Conservation (phyloP, 1,140 invertebrate species). For the Macrocentrus cingulum region DNA sequence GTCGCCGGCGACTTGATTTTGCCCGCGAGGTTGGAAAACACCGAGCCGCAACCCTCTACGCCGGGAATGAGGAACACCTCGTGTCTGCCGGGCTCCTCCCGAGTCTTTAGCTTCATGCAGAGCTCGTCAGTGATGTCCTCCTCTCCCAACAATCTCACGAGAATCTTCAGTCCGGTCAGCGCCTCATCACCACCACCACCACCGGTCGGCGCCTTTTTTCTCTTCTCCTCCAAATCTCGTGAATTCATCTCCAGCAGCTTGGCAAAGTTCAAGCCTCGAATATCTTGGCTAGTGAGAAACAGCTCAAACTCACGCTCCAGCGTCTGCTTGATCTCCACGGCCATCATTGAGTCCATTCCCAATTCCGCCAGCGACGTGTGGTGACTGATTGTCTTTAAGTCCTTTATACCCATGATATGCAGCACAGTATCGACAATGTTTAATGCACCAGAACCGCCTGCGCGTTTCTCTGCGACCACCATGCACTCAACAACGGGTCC, state of each 20-base stretch:
- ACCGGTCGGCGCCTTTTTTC: conserved; percentile 2
- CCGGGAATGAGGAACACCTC: conserved; percentile 69
- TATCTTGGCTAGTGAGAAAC: conserved; percentile 70
- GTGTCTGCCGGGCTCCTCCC: conserved; percentile 35
- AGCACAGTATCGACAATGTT: conserved; percentile 56
- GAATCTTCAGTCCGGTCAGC: conserved; percentile 43
- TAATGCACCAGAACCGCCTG: conserved; percentile 35
- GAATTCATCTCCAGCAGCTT: conserved; percentile 59
- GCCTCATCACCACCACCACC: conserved; percentile 10
- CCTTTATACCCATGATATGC: conserved; percentile 57
- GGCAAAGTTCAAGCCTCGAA: conserved; percentile 63
- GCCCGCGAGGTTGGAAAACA: conserved; percentile 58
- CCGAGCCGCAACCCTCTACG: conserved; percentile 63
- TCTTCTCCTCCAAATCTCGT: conserved; percentile 36
- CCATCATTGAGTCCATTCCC: conserved; percentile 83
- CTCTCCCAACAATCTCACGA: conserved; percentile 42
- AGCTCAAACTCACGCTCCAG: conserved; percentile 75
- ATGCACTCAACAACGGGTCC: conserved; percentile 66
- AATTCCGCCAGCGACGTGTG: conserved; percentile 71
- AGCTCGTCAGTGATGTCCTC: conserved; percentile 34
- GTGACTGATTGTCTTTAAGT: conserved; percentile 63
- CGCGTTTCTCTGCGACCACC: conserved; percentile 64
- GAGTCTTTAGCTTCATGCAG: conserved; percentile 43
- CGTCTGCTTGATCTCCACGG: conserved; percentile 77
- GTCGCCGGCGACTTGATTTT: conserved; percentile 62